Evolutionary conservation across 1,140 invertebrate species (phyloP).

Genomic region (Papilio polyxenes): DNA sequence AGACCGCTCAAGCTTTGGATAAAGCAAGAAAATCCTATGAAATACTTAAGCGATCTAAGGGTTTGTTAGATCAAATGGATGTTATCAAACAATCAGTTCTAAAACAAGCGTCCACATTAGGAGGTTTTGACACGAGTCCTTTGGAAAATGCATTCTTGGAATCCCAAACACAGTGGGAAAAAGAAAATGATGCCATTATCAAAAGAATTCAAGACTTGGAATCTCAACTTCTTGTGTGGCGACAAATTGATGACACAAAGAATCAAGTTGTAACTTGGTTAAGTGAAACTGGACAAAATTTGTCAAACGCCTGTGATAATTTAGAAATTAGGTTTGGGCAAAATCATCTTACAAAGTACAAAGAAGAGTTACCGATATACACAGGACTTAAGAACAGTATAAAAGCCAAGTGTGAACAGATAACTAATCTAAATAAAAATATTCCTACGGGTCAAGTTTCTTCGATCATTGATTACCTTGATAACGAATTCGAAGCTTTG

Average conservation of each 20-base stretch:
- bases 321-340: constrained; percentile 90
- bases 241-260: constrained; percentile 93
- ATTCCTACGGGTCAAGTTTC: constrained; percentile 85
- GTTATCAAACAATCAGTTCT: constrained; percentile 85
- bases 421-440: constrained; percentile 89
- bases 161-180: constrained; percentile 87
- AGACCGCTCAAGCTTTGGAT: constrained; percentile 84
- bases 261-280: constrained; percentile 92
- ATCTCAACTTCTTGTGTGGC: constrained; percentile 94
- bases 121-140: constrained; percentile 85
- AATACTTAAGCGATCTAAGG: constrained; percentile 87
- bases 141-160: constrained; percentile 84
- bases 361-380: constrained; percentile 91
- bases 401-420: constrained; percentile 88
- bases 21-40: constrained; percentile 89
- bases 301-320: constrained; percentile 88
- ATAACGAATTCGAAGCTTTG: constrained; percentile 90
- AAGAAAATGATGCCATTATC: constrained; percentile 85
- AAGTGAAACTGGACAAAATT: constrained; percentile 87
- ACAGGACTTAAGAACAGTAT: constrained; percentile 88
- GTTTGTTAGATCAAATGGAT: constrained; percentile 88
- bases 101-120: constrained; percentile 87
- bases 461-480: constrained; percentile 85
- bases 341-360: constrained; percentile 89
- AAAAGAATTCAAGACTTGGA: constrained; percentile 89